These are phyloP conservation scores for Venturia canescens DNA, from an alignment of 1,140 invertebrate species.

Conservation along the genomic window DNA sequence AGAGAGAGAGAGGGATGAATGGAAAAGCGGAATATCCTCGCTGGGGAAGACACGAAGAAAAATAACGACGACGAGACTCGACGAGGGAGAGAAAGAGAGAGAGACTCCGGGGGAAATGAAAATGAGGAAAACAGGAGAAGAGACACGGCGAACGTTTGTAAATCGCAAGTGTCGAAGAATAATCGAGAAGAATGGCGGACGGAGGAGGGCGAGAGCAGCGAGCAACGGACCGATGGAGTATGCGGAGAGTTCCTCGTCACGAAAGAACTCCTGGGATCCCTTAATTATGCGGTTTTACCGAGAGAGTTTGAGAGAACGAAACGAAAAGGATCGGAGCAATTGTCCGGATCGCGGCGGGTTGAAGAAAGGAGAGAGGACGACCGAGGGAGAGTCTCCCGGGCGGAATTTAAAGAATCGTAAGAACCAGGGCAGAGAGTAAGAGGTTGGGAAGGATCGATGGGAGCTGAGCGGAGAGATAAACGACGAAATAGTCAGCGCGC, in stretches of 20 bases:
- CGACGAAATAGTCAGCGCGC: slow-evolving; percentile 7
- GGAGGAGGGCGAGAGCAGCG: slow-evolving; percentile 13
- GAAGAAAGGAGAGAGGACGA: slow-evolving; percentile 32
- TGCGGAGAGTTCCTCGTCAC: background rate
- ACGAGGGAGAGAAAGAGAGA: slow-evolving; percentile 23
- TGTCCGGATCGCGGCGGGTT: background rate
- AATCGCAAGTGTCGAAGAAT: background rate
- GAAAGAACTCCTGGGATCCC: slow-evolving; percentile 43
- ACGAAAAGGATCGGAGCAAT: slow-evolving; percentile 11
- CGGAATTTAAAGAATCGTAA: slow-evolving; percentile 8
- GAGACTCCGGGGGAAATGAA: background rate
- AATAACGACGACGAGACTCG: background rate
- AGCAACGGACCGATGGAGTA: slow-evolving; percentile 52
- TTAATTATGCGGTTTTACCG: slow-evolving; percentile 73
- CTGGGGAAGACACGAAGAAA: background rate
- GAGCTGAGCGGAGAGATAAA: slow-evolving; percentile 29
- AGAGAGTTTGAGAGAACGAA: slow-evolving; percentile 3
- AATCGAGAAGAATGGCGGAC: background rate
- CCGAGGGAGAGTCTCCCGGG: background rate
- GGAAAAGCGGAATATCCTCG: background rate
- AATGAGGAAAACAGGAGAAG: slow-evolving; percentile 10
- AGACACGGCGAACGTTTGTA: background rate
- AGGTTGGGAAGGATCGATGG: slow-evolving; percentile 46
- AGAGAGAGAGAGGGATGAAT: background rate
- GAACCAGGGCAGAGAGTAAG: background rate